Conservation (phyloP, 2,888 invertebrate genomes). For the Argynnis bischoffii region DNA sequence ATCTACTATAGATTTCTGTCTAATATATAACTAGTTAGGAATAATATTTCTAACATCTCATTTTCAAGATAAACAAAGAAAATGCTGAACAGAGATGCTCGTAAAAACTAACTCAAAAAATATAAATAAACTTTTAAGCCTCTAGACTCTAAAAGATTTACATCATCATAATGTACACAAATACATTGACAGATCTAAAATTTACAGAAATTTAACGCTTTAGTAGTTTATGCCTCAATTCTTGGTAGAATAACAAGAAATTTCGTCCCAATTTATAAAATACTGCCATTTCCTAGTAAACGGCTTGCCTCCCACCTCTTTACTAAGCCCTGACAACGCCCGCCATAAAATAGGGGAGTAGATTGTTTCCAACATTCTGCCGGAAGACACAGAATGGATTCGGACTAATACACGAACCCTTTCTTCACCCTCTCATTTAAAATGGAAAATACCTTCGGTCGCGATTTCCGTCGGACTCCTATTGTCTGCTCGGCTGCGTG, state of each 20-base stretch:
- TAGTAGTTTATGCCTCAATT: conserved; percentile 1
- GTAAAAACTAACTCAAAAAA: too few species aligned
- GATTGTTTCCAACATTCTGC: conserved; percentile 71
- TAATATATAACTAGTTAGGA: too few species aligned
- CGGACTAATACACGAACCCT: conserved; percentile 70
- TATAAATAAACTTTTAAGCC: too few species aligned
- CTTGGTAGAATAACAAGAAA: conserved; percentile 11
- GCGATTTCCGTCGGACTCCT: conserved; percentile 63
- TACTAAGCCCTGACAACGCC: conserved; percentile 50
- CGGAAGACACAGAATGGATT: conserved; percentile 73
- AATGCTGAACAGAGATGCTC: too few species aligned
- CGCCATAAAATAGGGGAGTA: conserved; percentile 66
- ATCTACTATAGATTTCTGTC: too few species aligned
- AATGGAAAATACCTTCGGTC: conserved; percentile 71
- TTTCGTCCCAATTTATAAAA: conserved; percentile 23
- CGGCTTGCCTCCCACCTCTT: conserved; percentile 36
- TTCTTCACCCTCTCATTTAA: conserved; percentile 66
- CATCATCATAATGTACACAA: too few species aligned
- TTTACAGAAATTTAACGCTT: background rate
- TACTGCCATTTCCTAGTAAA: conserved; percentile 22
- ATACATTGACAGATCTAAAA: too few species aligned
- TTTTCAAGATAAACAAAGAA: too few species aligned
- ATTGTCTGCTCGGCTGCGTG: conserved; percentile 72
- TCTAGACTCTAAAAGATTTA: too few species aligned
- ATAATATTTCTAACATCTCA: too few species aligned